phyloP scores from a whole-genome alignment of 2,888 invertebrate genomes.

The Tipula lateralis region DNA sequence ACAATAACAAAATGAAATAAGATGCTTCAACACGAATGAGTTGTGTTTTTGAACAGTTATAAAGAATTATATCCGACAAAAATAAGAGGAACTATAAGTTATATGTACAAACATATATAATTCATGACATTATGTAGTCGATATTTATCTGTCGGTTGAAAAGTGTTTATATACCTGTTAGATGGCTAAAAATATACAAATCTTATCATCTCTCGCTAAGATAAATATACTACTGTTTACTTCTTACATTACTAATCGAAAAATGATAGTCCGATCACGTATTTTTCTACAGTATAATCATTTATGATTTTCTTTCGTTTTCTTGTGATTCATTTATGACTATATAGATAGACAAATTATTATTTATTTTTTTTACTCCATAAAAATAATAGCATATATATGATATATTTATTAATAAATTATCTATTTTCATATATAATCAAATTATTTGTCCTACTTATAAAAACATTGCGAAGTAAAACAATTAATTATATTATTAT shows the following conservation, averaged over 20 bases:
- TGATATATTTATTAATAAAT: too few species aligned
- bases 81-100: too few species aligned
- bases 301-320: background rate
- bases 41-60: background rate
- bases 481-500: too few species aligned
- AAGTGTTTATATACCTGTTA: background rate
- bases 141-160: background rate
- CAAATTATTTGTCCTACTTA: too few species aligned
- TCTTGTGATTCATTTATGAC: background rate
- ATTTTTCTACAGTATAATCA: background rate
- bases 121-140: background rate
- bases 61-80: background rate
- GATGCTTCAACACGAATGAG: background rate
- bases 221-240: background rate
- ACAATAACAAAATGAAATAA: background rate
- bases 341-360: background rate
- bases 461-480: too few species aligned
- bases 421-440: background rate
- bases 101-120: background rate
- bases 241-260: background rate
- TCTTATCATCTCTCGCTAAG: background rate
- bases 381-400: too few species aligned
- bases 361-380: background rate
- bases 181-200: background rate
- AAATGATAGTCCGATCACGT: slow-evolving; percentile 1